phyloP scores from a whole-genome alignment of 2,113 vertebrate genomes.

The Ciconia maguari region DNA sequence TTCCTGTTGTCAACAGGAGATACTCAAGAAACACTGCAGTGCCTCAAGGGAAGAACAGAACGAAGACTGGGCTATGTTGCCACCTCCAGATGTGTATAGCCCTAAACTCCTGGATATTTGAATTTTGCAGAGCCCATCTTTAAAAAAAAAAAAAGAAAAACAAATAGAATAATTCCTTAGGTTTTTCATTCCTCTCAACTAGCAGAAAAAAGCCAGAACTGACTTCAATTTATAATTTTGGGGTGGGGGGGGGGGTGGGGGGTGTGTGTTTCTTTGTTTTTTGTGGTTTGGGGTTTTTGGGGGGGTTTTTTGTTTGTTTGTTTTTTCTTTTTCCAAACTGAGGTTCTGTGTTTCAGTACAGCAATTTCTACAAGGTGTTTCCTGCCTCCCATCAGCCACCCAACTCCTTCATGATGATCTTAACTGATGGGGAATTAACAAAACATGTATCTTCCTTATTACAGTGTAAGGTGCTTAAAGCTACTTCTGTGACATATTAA shows the following conservation, averaged over 20 bases:
- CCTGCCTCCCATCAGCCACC: background rate
- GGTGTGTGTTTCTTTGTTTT: background rate
- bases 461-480: background rate
- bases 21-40: background rate
- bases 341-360: background rate
- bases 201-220: background rate
- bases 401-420: background rate
- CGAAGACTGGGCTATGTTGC: rapidly evolving
- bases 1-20: background rate
- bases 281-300: no score
- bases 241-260: no score
- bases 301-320: background rate
- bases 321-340: background rate
- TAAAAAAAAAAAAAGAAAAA: background rate
- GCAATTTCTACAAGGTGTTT: background rate
- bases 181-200: background rate
- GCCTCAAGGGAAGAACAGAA: background rate
- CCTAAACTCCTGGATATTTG: background rate
- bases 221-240: background rate
- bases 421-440: background rate
- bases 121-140: background rate
- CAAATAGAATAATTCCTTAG: background rate
- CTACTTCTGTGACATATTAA: background rate
- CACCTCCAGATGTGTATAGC: background rate
- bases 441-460: background rate